Evolutionary conservation across 1,140 invertebrate genomes (phyloP), one percentile per base, ranked within the genome.

Genomic region (Solen grandis): DNA sequence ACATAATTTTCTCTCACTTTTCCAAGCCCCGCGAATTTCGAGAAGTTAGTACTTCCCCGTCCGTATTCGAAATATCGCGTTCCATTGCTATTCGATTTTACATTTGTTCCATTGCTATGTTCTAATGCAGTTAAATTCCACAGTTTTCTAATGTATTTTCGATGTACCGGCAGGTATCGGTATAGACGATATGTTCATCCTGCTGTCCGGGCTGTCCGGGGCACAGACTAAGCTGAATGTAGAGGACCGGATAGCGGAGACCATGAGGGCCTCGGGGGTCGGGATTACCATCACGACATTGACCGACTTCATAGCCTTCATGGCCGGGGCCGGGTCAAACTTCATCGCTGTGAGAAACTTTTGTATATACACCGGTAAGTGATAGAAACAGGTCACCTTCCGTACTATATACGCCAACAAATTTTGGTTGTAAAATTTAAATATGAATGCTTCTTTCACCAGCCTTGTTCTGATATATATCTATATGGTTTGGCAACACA

Each of bases 281-380:
- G 98, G 97, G 3, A 98, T 99, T 73, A 99, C 97, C 33, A 98
- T 99, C 83, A 99, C 98, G 1, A 98, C 97, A 0, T 93, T 99
- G 27, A 99, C 98, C 0, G 97, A 99, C 91, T 96, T 98, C 93
- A 94, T 99, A 81, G 97, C 96, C 33, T 98, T 99, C 92, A 96
- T 96, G 92, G 98, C 99, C 62, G 98, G 98, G 27, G 96, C 98
- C 80, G 95, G 97, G 81, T 98, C 97, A 46, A 96, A 97, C 1
- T 99, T 99, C 88, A 97, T 97, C 1, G 97, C 96, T 5, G 97
- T 99, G 1, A 95, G 96, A 90, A 99, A 99, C 84, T 99, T 99
- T 93, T 99, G 97, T 93, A 96, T 97, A 86, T 99, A 99, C 91
- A 98, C 97, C 76, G 96, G 96, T 96, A 92, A n/a, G n/a, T n/a